These are phyloP conservation scores for Trinectes maculatus DNA, from an alignment of 2,113 vertebrate genomes.

Conservation along the genomic window DNA sequence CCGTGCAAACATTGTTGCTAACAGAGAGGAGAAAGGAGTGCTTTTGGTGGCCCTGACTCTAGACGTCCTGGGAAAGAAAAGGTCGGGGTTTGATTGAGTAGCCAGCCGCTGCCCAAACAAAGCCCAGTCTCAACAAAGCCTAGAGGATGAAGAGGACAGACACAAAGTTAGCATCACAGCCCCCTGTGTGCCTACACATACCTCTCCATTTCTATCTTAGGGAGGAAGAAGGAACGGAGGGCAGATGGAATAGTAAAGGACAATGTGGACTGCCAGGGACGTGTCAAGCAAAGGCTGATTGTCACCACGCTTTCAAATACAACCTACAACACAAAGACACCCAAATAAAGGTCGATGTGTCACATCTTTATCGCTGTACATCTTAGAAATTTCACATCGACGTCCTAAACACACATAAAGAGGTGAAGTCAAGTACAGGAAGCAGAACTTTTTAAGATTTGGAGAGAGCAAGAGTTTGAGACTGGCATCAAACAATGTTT, in stretches of 20 bases:
- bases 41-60: constrained; percentile 27
- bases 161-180: constrained; percentile 54
- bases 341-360: neutral
- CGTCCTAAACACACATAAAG: neutral
- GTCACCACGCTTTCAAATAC: too few relatives aligned
- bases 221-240: constrained; percentile 35
- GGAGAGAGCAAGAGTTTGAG: too few relatives aligned
- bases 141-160: constrained; percentile 44
- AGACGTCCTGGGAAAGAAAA: constrained; percentile 61
- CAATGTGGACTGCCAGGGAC: constrained; percentile 38
- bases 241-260: constrained; percentile 35
- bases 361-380: neutral
- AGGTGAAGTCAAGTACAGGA: neutral
- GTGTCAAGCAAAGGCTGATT: constrained; percentile 34
- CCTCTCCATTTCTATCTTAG: constrained; percentile 37
- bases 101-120: constrained; percentile 59
- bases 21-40: constrained; percentile 34
- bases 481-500: neutral
- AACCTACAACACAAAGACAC: neutral
- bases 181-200: constrained; percentile 32
- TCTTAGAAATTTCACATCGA: neutral
- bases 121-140: constrained; percentile 60
- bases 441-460: neutral
- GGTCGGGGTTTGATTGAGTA: constrained; percentile 69
- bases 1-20: constrained; percentile 41